Evolutionary conservation across 1,140 invertebrate species (phyloP).

Genomic region (Eurytemora carolleeae): DNA sequence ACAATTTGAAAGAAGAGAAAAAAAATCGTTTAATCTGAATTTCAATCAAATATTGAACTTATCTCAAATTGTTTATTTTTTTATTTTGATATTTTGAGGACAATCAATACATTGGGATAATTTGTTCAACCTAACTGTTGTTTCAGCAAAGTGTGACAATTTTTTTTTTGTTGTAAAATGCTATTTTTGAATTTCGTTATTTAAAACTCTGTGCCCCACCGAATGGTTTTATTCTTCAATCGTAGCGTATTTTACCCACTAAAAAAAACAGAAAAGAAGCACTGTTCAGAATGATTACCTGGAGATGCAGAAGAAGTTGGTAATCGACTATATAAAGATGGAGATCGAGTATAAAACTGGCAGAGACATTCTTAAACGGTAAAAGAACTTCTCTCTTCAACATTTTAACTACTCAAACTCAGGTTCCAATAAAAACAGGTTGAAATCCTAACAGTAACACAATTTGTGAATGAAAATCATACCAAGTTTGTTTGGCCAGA

Average conservation of each 20-base stretch:
- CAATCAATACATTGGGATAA: too few relatives aligned
- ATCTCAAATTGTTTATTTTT: too few relatives aligned
- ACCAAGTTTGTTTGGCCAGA: not conserved
- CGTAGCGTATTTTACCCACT: not conserved
- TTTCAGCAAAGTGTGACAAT: too few relatives aligned
- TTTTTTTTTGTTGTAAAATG: not conserved
- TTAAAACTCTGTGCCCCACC: not conserved
- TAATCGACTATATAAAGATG: not conserved
- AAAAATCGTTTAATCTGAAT: too few relatives aligned
- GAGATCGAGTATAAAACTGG: not conserved
- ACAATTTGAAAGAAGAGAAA: too few relatives aligned
- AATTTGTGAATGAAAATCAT: not conserved
- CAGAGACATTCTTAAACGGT: not conserved
- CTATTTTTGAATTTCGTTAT: not conserved
- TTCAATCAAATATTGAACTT: too few relatives aligned
- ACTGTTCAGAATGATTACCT: too few relatives aligned
- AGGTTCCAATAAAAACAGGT: too few relatives aligned
- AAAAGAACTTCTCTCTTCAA: not conserved
- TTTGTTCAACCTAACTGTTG: too few relatives aligned
- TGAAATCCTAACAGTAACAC: too few relatives aligned
- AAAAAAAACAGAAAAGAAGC: not conserved
- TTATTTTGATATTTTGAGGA: too few relatives aligned
- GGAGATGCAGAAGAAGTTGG: not conserved
- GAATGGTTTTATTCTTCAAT: not conserved
- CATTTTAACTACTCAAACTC: too few relatives aligned